Evolutionary conservation across 2,888 invertebrate species (phyloP).

Genomic region (Heliconius erato): DNA sequence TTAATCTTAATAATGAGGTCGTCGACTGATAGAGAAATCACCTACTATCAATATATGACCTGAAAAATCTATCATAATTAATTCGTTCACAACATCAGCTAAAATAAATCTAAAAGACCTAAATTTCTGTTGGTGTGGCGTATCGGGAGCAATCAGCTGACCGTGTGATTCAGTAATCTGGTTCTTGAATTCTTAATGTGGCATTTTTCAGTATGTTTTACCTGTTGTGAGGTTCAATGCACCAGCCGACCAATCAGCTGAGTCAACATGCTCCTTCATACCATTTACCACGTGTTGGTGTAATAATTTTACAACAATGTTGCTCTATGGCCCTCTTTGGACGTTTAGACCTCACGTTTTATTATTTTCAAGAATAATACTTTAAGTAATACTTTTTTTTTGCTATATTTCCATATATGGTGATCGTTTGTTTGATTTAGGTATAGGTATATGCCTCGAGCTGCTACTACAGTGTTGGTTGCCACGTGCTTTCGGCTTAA

Average conservation of each 20-base stretch:
- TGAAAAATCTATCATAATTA: slow-evolving; percentile 41
- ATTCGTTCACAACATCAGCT: slow-evolving; percentile 44
- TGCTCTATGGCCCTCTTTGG: slow-evolving; percentile 69
- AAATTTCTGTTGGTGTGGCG: slow-evolving; percentile 43
- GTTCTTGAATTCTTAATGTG: slow-evolving; percentile 55
- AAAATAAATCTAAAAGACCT: slow-evolving; percentile 43
- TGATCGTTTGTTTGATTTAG: not conserved
- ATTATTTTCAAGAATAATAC: slow-evolving; percentile 20
- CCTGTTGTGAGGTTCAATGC: slow-evolving; percentile 76
- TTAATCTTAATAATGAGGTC: slow-evolving; percentile 12
- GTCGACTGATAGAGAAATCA: not conserved
- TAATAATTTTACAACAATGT: slow-evolving; percentile 69
- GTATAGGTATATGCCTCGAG: not conserved
- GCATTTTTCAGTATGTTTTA: slow-evolving; percentile 60
- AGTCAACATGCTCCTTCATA: slow-evolving; percentile 70
- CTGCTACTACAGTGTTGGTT: not conserved
- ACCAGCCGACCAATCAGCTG: slow-evolving; percentile 79
- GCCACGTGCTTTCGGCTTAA: not conserved
- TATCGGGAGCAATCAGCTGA: slow-evolving; percentile 58
- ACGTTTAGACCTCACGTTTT: slow-evolving; percentile 55
- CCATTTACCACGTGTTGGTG: slow-evolving; percentile 61
- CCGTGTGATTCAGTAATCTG: slow-evolving; percentile 57
- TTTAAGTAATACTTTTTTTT: not conserved
- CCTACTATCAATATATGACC: not conserved
- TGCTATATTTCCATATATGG: not conserved